phyloP scores from a whole-genome alignment of 2,113 vertebrate species.

The Craseonycteris thonglongyai region DNA sequence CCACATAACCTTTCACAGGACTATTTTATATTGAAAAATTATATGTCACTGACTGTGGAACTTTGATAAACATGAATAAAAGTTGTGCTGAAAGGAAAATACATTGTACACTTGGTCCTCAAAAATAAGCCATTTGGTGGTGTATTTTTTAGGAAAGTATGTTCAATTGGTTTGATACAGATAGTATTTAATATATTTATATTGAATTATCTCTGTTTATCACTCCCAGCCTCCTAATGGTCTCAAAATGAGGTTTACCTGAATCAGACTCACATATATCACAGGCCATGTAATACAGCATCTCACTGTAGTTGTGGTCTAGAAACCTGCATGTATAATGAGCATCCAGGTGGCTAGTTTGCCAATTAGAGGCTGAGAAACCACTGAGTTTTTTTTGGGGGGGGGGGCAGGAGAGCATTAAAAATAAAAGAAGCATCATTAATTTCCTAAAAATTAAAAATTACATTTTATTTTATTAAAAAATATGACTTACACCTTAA shows the following conservation, averaged over 20 bases:
- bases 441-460: conserved; percentile 9
- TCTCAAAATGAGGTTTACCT: not conserved
- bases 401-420: not conserved
- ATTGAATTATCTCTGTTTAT: not conserved
- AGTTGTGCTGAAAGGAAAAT: conserved; percentile 20
- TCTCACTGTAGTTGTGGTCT: not conserved
- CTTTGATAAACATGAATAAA: conserved; percentile 47
- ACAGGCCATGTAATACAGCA: not conserved
- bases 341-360: not conserved
- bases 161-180: not conserved
- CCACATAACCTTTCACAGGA: not conserved
- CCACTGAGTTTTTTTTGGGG: not conserved
- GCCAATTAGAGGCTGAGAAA: not conserved
- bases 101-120: conserved; percentile 20
- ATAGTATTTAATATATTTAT: not conserved
- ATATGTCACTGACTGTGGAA: not conserved
- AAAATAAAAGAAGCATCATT: not conserved
- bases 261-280: not conserved
- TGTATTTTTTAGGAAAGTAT: conserved; percentile 20
- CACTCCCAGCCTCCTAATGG: not conserved
- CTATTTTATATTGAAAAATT: conserved; percentile 52
- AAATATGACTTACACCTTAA: not conserved
- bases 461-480: not conserved
- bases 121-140: not conserved
- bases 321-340: not conserved